Evolutionary conservation across 2,888 invertebrate genomes (phyloP), one percentile per base, ranked within the genome.

Genomic region (Drosophila incognita): DNA sequence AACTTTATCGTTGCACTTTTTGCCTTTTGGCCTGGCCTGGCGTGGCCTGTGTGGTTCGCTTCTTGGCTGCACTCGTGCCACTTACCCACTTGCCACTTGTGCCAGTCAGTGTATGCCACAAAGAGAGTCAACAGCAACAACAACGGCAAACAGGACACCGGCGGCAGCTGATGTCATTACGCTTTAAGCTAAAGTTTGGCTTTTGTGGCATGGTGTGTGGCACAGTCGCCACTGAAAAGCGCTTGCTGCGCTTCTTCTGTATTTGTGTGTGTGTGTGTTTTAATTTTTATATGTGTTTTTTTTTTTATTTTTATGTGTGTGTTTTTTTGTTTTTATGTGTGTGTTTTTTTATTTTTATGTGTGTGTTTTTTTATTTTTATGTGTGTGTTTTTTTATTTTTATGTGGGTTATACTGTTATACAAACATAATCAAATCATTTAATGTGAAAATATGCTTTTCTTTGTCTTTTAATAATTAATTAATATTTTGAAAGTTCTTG

Each of bases 1-100:
- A 88, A 85, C 76, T 87, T 89, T 88, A 75, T 78, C 88, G 81
- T 84, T 75, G 69, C 83, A 86, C 83, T 80, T 74, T 68, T 76
- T 78, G 73, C 73, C 48, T 74, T 81, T 72, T 80, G 69, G 72
- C 75, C 40, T 80, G 67, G 64, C 69, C 60, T 78, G 36, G 36
- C 36, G 6, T 36, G 36, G 36, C 36, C 36, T 36, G 33, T 33
- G 76, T 70, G 78, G 79, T 83, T 75, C 71, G 54, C 68, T 74
- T 48, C 56, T 69, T 66, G 68, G 46, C 65, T 65, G 27, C 54
- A 63, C 57, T 54, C 27, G 24, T 38, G 61, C 63, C 48, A 53
- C 65, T 52, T 53, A 35, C 63, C 29, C 18, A 48, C 53, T 6
- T 53, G 66, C 56, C 56, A 68, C 79, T 60, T 69, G 54, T 60